Percentiles rank a stretch among this genome's conserved stretches.
Conservation (phyloP, 2,113 vertebrate genomes). For the Pterocles orientalis region DNA sequence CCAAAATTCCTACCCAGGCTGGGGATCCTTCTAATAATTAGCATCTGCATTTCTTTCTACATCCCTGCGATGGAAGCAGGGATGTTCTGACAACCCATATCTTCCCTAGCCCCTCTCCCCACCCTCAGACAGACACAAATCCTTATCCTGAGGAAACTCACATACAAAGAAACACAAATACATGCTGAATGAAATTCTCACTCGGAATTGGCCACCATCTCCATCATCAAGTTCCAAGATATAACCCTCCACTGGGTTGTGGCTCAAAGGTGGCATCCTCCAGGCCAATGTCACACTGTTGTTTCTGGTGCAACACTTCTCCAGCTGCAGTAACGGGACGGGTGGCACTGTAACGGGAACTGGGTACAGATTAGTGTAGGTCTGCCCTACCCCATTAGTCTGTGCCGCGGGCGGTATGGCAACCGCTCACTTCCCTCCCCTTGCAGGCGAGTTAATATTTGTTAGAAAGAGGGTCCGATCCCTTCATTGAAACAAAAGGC, state of each 20-base stretch:
- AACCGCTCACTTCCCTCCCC: neutral
- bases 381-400: slow-evolving; percentile 4
- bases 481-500: neutral
- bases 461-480: neutral
- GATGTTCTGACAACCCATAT: neutral
- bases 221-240: slow-evolving; percentile 97
- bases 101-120: neutral
- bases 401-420: neutral
- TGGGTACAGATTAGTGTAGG: slow-evolving; percentile 69
- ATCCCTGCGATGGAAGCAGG: neutral
- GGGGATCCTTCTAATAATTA: neutral
- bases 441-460: neutral
- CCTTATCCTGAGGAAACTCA: neutral
- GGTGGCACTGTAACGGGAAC: slow-evolving; percentile 84
- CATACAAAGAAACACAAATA: slow-evolving; percentile 43
- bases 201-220: slow-evolving; percentile 94
- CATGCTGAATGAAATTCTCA: slow-evolving; percentile 72
- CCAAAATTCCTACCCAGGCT: neutral
- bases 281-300: slow-evolving; percentile 97
- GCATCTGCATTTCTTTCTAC: neutral
- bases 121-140: neutral
- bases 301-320: slow-evolving; percentile 95
- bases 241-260: slow-evolving; percentile 89
- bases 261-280: slow-evolving; percentile 83
- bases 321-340: slow-evolving; percentile 91